These are phyloP conservation scores for Rhorus exstirpatorius DNA, from an alignment of 2,888 invertebrate species.

Conservation along the genomic window DNA sequence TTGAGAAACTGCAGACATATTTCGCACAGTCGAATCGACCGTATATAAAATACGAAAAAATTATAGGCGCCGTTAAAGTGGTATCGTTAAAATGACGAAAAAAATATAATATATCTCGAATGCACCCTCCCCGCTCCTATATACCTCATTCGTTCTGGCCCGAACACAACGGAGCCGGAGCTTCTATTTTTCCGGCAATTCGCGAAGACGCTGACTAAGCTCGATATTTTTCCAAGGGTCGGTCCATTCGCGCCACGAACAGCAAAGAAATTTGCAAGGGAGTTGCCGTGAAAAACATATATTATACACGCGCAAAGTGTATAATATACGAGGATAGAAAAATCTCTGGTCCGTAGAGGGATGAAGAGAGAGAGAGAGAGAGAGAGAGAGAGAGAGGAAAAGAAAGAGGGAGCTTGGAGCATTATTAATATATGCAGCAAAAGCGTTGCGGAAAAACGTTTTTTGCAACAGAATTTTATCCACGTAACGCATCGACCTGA, in stretches of 20 bases:
- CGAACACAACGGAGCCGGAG: conserved; percentile 25
- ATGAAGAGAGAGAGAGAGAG: too few relatives aligned
- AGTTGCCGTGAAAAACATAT: conserved; percentile 55
- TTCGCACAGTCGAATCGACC: too few relatives aligned
- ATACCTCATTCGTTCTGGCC: conserved; percentile 7
- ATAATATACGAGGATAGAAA: conserved; percentile 53
- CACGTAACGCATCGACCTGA: conserved; percentile 64
- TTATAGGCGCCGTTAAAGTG: neutral
- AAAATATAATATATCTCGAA: conserved; percentile 22
- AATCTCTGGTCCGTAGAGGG: conserved; percentile 56
- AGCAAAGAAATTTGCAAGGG: conserved; percentile 55
- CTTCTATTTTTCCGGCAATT: conserved; percentile 44
- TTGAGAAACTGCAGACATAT: neutral
- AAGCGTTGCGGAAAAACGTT: conserved; percentile 54
- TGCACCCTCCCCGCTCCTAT: conserved; percentile 4
- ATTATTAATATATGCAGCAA: conserved; percentile 73
- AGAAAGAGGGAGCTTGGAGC: conserved; percentile 44
- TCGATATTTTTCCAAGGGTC: conserved; percentile 63
- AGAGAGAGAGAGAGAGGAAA: conserved; percentile 56
- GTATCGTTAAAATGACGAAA: neutral
- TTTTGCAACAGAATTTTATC: conserved; percentile 45
- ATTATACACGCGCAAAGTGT: conserved; percentile 61
- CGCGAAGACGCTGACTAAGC: conserved; percentile 64
- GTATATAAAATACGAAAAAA: neutral
- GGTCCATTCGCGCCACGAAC: conserved; percentile 49